phyloP scores from a whole-genome alignment of 2,888 invertebrate species.

The Campoplex nolae region DNA sequence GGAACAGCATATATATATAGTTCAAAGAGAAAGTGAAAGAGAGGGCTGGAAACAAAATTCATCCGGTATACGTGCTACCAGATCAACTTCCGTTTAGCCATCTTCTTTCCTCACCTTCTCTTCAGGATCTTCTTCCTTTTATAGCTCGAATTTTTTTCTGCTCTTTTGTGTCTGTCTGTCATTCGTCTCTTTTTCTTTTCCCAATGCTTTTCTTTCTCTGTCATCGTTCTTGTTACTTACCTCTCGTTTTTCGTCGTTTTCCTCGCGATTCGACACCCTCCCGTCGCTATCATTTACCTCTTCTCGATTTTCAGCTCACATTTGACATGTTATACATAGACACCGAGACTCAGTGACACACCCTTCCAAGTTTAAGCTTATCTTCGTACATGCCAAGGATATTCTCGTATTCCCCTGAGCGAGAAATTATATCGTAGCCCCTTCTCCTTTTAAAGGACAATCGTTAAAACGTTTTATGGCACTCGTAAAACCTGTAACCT shows the following conservation, averaged over 20 bases:
- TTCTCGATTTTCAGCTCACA: slow-evolving; percentile 30
- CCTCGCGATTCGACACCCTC: neutral
- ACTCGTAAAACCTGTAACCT: slow-evolving; percentile 55
- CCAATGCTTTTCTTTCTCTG: neutral
- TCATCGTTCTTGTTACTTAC: neutral
- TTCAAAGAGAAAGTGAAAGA: slow-evolving; percentile 43
- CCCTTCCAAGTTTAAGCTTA: slow-evolving; percentile 49
- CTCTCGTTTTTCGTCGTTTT: slow-evolving; percentile 7
- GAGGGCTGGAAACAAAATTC: slow-evolving; percentile 58
- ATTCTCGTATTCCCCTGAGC: neutral
- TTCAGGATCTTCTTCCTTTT: slow-evolving; percentile 6
- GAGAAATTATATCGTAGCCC: slow-evolving; percentile 22
- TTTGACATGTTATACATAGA: slow-evolving; percentile 15
- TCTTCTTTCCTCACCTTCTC: slow-evolving; percentile 7
- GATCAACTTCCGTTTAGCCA: slow-evolving; percentile 47
- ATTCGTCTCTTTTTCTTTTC: slow-evolving; percentile 4
- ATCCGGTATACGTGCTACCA: slow-evolving; percentile 61
- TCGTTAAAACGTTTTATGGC: slow-evolving; percentile 53
- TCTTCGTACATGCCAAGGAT: neutral
- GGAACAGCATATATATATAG: neutral
- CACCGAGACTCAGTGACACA: neutral
- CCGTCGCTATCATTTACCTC: slow-evolving; percentile 36
- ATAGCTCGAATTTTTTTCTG: slow-evolving; percentile 15
- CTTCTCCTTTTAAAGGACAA: slow-evolving; percentile 33
- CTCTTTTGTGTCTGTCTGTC: neutral